Conservation (phyloP, 2,888 invertebrate genomes). For the Papilio demoleus region DNA sequence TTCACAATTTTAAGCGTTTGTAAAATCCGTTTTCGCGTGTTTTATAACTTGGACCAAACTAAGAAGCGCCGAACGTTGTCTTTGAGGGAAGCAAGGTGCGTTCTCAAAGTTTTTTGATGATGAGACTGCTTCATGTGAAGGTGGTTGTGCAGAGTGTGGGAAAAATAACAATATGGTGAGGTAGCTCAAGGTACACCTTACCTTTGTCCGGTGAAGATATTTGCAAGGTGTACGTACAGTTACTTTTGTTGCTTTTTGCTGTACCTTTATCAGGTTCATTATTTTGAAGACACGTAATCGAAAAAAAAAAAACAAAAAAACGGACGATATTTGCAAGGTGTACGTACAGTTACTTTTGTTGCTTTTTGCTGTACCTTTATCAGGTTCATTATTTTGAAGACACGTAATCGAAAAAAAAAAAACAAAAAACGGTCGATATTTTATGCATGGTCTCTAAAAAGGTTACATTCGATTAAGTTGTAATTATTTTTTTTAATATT, state of each 20-base stretch:
- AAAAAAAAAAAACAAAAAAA: neutral
- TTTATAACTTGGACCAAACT: conserved; percentile 40
- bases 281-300: neutral
- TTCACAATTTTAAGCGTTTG: too few relatives aligned
- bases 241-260: conserved; percentile 34
- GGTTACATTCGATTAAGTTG: too few relatives aligned
- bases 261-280: conserved; percentile 7
- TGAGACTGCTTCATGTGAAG: conserved; percentile 57
- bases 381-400: neutral
- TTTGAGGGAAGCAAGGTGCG: conserved; percentile 59
- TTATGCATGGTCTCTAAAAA: neutral
- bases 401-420: neutral
- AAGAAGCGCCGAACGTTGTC: conserved; percentile 23
- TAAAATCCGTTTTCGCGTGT: neutral
- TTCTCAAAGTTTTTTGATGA: conserved; percentile 58
- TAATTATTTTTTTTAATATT: too few relatives aligned
- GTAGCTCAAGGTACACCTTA: conserved; percentile 14
- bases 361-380: conserved; percentile 15
- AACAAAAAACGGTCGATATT: neutral
- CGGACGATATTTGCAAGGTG: conserved; percentile 47
- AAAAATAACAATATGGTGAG: conserved; percentile 40
- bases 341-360: conserved; percentile 43
- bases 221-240: conserved; percentile 47
- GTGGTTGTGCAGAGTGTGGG: conserved; percentile 51
- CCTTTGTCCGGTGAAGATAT: conserved; percentile 43